Conservation (phyloP, 2,113 vertebrate species). For the Actenoides lindsayi region DNA sequence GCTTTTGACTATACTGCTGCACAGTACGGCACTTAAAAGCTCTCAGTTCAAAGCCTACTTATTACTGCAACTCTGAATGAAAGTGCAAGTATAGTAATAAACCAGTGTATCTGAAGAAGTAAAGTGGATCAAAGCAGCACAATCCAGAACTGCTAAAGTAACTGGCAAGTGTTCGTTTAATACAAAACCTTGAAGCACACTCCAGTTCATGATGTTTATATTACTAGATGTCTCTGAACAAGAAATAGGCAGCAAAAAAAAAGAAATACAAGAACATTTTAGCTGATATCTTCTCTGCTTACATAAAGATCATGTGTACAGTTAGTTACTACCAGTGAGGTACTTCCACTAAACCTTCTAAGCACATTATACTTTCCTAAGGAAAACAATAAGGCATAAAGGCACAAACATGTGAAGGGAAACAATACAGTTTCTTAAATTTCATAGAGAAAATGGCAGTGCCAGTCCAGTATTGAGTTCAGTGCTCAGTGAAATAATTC, state of each 20-base stretch:
- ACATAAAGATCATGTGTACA: neutral
- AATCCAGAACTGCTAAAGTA: neutral
- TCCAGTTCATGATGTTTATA: neutral
- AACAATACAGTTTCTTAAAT: neutral
- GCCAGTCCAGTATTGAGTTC: neutral
- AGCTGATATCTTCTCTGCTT: neutral
- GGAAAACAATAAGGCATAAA: neutral
- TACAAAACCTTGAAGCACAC: neutral
- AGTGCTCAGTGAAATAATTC: neutral
- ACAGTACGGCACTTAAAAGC: neutral
- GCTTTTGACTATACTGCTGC: neutral
- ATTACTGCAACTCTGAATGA: conserved; percentile 19
- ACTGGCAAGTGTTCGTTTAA: neutral
- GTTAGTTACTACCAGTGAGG: neutral
- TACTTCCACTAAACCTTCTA: neutral
- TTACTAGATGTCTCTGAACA: neutral
- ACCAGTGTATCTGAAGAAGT: neutral
- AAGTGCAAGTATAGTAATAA: neutral
- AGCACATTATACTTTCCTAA: neutral
- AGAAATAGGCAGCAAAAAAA: neutral
- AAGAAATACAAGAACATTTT: neutral
- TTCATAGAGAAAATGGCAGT: neutral
- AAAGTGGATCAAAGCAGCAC: conserved; percentile 36
- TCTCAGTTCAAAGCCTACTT: conserved; percentile 17
- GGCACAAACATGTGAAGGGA: neutral